These are phyloP conservation scores for Lordiphosa clarofinis DNA, from an alignment of 1,140 invertebrate species.

Conservation along the genomic window DNA sequence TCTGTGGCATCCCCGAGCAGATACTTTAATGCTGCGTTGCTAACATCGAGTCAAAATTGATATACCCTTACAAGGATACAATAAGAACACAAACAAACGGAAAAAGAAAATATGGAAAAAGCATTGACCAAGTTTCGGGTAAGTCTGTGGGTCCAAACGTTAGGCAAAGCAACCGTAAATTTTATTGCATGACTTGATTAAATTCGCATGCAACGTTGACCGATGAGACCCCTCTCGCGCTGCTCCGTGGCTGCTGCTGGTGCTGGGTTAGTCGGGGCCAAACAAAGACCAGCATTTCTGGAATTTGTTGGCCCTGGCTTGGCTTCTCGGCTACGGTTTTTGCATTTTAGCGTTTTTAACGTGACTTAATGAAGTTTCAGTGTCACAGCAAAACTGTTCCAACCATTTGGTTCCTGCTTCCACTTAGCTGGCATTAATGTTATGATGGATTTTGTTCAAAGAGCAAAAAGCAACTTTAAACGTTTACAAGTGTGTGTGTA, in stretches of 20 bases:
- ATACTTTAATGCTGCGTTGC: too few species aligned
- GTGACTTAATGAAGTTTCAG: conserved; percentile 77
- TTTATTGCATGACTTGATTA: conserved; percentile 79
- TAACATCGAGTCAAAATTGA: too few species aligned
- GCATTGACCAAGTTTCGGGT: conserved; percentile 15
- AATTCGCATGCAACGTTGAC: conserved; percentile 71
- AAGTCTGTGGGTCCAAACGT: conserved; percentile 36
- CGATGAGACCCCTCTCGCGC: not conserved
- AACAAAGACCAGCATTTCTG: conserved; percentile 38
- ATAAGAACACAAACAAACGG: too few species aligned
- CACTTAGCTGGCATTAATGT: conserved; percentile 46
- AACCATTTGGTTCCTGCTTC: not conserved
- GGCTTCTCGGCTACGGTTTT: conserved; percentile 27
- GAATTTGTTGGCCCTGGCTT: conserved; percentile 31
- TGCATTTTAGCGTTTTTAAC: conserved; percentile 61
- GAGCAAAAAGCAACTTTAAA: conserved; percentile 51
- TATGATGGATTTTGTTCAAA: conserved; percentile 60
- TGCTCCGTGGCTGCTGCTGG: not conserved
- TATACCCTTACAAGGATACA: too few species aligned
- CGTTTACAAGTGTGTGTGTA: conserved; percentile 47
- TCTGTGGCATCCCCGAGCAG: too few species aligned
- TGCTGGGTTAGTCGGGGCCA: conserved; percentile 30
- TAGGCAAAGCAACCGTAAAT: conserved; percentile 65
- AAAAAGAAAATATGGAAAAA: too few species aligned
- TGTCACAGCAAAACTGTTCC: conserved; percentile 46